phyloP scores from a whole-genome alignment of 2,797 vertebrate genomes.

The Synanceia verrucosa region DNA sequence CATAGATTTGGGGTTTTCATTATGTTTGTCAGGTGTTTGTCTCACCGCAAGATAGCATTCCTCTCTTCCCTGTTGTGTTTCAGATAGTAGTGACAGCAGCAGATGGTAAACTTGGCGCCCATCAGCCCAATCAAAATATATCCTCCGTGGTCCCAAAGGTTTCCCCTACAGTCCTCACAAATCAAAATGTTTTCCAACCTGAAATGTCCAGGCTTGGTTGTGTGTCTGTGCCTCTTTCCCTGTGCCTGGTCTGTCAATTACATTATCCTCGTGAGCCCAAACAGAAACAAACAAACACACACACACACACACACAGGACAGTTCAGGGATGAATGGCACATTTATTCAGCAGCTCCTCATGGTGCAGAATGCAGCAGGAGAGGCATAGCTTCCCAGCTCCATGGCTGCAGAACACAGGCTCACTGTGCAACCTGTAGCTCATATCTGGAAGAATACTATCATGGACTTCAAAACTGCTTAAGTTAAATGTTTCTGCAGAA shows the following conservation, averaged over 20 bases:
- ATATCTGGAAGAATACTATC: neutral
- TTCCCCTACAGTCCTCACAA: neutral
- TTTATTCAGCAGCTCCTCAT: constrained; percentile 56
- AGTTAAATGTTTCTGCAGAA: neutral
- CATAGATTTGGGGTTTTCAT: neutral
- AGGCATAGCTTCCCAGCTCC: neutral
- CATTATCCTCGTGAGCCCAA: constrained; percentile 68
- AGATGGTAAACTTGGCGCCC: constrained; percentile 77
- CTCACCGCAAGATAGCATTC: constrained; percentile 80
- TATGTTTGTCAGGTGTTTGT: neutral
- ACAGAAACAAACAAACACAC: constrained; percentile 34
- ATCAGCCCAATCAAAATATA: constrained; percentile 52
- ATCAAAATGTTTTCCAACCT: neutral
- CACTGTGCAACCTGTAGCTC: neutral
- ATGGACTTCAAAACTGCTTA: neutral
- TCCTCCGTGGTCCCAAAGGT: neutral
- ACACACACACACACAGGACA: constrained; percentile 24
- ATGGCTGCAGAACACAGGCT: neutral
- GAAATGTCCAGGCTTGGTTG: constrained; percentile 18
- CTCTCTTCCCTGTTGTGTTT: constrained; percentile 76
- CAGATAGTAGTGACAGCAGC: constrained; percentile 77
- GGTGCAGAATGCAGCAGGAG: constrained; percentile 30
- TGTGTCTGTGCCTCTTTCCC: constrained; percentile 22
- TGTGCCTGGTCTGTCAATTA: constrained; percentile 52
- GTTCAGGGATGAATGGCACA: constrained; percentile 60